These are phyloP conservation scores for Siphonodentalium dalli DNA, from an alignment of 2,888 invertebrate genomes.

Conservation along the genomic window DNA sequence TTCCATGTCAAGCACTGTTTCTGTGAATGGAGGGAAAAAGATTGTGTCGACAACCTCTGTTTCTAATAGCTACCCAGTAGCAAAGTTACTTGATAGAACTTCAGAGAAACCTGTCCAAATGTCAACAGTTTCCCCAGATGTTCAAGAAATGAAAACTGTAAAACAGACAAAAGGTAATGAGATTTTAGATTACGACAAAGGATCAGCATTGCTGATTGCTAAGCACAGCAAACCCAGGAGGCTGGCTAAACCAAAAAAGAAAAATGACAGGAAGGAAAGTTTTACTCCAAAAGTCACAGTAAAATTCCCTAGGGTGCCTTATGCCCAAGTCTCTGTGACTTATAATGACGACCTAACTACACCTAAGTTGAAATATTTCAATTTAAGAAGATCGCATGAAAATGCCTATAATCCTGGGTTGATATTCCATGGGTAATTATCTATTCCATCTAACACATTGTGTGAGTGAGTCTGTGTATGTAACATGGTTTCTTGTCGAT, in stretches of 20 bases:
- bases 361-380: conserved; percentile 44
- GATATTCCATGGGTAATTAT: too few species aligned
- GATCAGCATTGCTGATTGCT: conserved; percentile 27
- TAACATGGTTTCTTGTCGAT: too few species aligned
- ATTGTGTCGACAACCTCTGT: conserved; percentile 52
- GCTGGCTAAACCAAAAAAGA: background rate
- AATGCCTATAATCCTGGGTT: conserved; percentile 33
- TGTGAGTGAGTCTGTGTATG: too few species aligned
- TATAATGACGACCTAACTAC: conserved; percentile 32
- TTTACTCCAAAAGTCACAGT: conserved; percentile 41
- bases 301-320: conserved; percentile 46
- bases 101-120: too few species aligned
- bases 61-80: too few species aligned
- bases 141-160: conserved; percentile 40
- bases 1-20: too few species aligned
- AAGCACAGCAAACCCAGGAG: conserved; percentile 15
- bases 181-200: conserved; percentile 25
- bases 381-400: conserved; percentile 39
- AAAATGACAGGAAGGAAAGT: conserved; percentile 20
- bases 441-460: too few species aligned
- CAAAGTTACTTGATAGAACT: too few species aligned
- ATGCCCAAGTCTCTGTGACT: conserved; percentile 43
- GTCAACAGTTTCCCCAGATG: too few species aligned
- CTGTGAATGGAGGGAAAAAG: too few species aligned
- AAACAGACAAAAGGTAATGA: conserved; percentile 45